Evolutionary conservation across 1,140 invertebrate genomes (phyloP), one percentile per base, ranked within the genome.

Genomic region (Drosophila nikananu): DNA sequence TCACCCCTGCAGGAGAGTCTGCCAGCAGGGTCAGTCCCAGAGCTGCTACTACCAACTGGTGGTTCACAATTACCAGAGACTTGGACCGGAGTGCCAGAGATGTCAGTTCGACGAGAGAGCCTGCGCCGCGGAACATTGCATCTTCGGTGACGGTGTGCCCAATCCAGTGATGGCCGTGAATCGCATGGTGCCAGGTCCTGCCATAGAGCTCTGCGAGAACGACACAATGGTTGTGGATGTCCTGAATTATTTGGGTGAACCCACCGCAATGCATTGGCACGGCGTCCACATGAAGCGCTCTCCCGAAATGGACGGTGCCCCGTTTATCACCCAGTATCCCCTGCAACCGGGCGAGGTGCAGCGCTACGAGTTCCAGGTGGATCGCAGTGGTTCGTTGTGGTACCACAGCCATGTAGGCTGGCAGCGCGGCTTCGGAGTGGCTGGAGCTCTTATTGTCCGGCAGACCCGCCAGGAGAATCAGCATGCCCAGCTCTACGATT

Each of bases 151-250:
- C 87, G 96, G 96, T 10, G 94, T 95, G 17, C 93, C 95, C n/a
- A 94, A 95, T 13, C 95, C 95, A 2, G 95, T 98, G 5, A 94
- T 97, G 19, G 95, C 96, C 0, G 96, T 96, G 3, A 98, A 98
- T 93, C 94, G 97, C 57, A 95, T 96, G 92, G 92, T 98, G 17
- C 97, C 97, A 5, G 97, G 97, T 1, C 97, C 97, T 1, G 92
- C 95, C 7, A 97, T 98, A 49, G 96, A 98, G 94, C 97, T 98
- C 5, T 98, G 97, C 77, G 95, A 97, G 90, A 97, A 97, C 82
- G 97, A 98, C 84, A 97, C 96, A 7, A 93, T 98, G 7, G 95
- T 98, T 0, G 95, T 98, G 1, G 97, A 98, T 92, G 95, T 98
- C 2, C 95, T 96, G 0, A 98, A 98, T 87, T 94, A 95, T 60